Base-by-base conservation (phyloP, 2,113 vertebrate genomes). In the Notarius lentiginosus region DNA sequence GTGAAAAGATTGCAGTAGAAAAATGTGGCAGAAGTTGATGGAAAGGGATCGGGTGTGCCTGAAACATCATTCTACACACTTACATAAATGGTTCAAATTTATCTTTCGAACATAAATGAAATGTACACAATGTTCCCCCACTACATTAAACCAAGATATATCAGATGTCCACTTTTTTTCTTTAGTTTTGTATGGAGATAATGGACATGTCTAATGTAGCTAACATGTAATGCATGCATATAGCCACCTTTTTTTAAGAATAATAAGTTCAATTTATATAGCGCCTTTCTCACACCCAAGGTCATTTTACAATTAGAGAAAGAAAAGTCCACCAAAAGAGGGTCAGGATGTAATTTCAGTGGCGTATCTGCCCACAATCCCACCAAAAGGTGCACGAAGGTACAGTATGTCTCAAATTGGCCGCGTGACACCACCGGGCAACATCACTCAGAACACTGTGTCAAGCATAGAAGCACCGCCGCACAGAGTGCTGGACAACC, bases 21-120 rank as follows among this genome's bases (percentile, higher is more conserved):
- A 86, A 87, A 82, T 82, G 27, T 15, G 41, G 27, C 3, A 41
- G 76, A 70, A 80, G 24, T 65, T 51, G 51, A 55, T 66, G 85
- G 79, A 73, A 79, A 30, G 61, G 9, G n/a, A 80, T 1, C 61
- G 22, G 72, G 58, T 18, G 77, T 49, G 27, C 24, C 18, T 66
- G 22, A 51, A 83, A 68, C 24, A 72, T 51, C 49, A 7, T 58
- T 61, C 49, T 55, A 53, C 7, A 30, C n/a, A 22, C 18, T 34
- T 30, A 58, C 4, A 80, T 53, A 60, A 7, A 34, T 34, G n/a
- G n/a, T 56, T 53, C n/a, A 56, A 79, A 79, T 55, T 14, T 7
- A 27, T 77, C 75, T 55, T 81, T 41, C 1, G 10, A 15, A 8
- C 30, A 65, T 55, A 17, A 55, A 77, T 8, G 24, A 77, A 51